A percentile compares a stretch with the other conserved stretches of the same genome.
These are phyloP conservation scores for Himalopsyche kuldschensis DNA, from an alignment of 2,888 invertebrate species.

Conservation along the genomic window DNA sequence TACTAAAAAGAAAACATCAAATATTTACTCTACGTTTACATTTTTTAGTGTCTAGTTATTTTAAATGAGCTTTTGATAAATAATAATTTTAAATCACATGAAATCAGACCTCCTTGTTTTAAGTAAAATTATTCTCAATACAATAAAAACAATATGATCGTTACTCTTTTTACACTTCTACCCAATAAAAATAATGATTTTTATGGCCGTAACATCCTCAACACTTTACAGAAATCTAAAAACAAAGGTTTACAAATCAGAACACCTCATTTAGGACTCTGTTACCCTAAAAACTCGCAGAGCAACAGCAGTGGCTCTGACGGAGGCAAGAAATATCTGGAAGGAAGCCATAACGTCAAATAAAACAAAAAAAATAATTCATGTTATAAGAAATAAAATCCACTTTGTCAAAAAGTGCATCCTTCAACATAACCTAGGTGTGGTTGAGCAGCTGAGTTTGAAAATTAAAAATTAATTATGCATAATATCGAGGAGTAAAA, in stretches of 20 bases:
- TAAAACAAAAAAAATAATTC: too few relatives aligned
- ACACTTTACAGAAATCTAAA: neutral
- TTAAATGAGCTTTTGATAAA: neutral
- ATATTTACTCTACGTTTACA: neutral
- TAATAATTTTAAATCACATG: slow-evolving; percentile 1
- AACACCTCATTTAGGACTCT: neutral
- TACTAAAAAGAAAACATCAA: neutral
- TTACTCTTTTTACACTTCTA: neutral
- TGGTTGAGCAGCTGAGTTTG: too few relatives aligned
- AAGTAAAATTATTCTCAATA: neutral
- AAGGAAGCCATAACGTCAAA: too few relatives aligned
- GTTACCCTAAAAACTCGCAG: too few relatives aligned
- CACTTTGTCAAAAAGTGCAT: too few relatives aligned
- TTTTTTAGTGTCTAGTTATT: neutral
- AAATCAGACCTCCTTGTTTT: neutral
- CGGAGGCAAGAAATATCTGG: neutral
- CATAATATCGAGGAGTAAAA: too few relatives aligned
- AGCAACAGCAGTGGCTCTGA: neutral
- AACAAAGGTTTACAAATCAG: neutral
- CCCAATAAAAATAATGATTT: neutral
- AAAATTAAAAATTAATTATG: too few relatives aligned
- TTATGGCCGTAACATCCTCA: neutral
- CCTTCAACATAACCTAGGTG: too few relatives aligned
- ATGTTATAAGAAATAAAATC: too few relatives aligned
- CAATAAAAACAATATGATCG: neutral